These are phyloP conservation scores for Podargus strigoides DNA, from an alignment of 2,797 vertebrate species.

Conservation along the genomic window DNA sequence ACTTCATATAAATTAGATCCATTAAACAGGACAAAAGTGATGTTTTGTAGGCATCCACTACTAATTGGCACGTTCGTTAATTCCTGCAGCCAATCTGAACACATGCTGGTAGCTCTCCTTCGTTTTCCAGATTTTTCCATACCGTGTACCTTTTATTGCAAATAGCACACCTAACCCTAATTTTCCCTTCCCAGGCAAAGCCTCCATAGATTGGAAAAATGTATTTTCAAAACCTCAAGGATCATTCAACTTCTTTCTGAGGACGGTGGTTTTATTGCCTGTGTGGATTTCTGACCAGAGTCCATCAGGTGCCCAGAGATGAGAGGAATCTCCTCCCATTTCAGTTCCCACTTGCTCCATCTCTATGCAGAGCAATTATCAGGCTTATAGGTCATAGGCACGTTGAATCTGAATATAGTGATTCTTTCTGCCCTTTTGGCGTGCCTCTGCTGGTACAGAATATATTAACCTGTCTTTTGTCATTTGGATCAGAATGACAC, in stretches of 20 bases:
- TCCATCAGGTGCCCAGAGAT: not conserved
- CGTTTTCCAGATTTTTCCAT: not conserved
- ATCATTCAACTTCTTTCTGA: not conserved
- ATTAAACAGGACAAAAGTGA: conserved; percentile 7
- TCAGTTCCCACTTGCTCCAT: not conserved
- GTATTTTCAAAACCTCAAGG: not conserved
- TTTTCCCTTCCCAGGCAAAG: not conserved
- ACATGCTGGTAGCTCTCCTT: not conserved
- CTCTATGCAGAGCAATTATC: not conserved
- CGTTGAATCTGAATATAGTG: not conserved
- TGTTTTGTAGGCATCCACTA: not conserved
- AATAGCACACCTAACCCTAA: not conserved
- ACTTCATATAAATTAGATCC: conserved; percentile 37
- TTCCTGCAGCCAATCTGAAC: not conserved
- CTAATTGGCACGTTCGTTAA: not conserved
- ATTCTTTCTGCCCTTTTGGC: not conserved
- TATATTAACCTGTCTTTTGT: not conserved
- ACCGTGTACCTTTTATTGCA: rapidly evolving
- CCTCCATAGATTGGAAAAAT: not conserved
- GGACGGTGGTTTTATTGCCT: not conserved
- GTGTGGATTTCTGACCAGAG: not conserved
- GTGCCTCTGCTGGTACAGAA: not conserved
- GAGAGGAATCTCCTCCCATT: not conserved
- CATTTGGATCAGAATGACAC: not conserved
- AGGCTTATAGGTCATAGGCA: not conserved